Evolutionary conservation across 2,797 vertebrate genomes (phyloP).

Genomic region (Dryobates pubescens): DNA sequence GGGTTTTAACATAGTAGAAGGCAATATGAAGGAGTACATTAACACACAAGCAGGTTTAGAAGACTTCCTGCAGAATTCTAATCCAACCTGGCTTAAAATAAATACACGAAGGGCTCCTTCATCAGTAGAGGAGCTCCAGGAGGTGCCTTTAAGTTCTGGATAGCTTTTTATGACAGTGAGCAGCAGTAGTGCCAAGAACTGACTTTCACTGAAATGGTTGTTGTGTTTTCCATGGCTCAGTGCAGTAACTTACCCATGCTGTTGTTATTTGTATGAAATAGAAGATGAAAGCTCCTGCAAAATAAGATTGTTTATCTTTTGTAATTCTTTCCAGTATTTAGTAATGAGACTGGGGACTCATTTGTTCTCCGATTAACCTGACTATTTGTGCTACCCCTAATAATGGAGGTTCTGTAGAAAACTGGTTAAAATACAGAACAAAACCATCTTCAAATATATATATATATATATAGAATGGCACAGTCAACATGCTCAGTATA

Average conservation of each 20-base stretch:
- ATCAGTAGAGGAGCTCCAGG: background rate
- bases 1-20: constrained; percentile 74
- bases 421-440: background rate
- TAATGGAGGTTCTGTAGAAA: background rate
- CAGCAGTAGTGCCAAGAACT: background rate
- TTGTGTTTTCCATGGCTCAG: constrained; percentile 12
- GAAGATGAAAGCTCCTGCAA: background rate
- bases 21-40: constrained; percentile 59
- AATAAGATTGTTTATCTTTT: background rate
- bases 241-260: background rate
- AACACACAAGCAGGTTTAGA: constrained; percentile 66
- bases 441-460: background rate
- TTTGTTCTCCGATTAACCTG: constrained; percentile 22
- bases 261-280: background rate
- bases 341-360: background rate
- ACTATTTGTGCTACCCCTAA: background rate
- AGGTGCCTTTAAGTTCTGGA: background rate
- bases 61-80: constrained; percentile 39
- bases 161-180: background rate
- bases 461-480: background rate
- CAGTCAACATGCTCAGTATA: background rate
- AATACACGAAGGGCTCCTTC: background rate
- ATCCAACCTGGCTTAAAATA: background rate
- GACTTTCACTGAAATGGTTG: background rate
- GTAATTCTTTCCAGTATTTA: background rate